Conservation (phyloP, 2,113 vertebrate species). For the Poecile atricapillus region DNA sequence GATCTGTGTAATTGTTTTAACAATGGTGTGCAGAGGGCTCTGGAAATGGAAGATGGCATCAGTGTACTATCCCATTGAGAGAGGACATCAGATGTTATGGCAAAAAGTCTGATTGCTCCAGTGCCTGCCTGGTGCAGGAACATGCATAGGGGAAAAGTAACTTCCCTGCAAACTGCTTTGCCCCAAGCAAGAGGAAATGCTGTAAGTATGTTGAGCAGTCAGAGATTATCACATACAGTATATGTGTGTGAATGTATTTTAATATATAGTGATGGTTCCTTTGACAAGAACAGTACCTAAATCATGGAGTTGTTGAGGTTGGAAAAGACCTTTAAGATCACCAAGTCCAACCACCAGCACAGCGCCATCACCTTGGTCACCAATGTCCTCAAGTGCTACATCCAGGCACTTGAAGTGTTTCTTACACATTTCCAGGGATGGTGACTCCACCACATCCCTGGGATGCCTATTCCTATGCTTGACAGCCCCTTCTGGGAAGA, state of each 20-base stretch:
- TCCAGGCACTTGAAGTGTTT: not conserved
- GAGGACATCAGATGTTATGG: not conserved
- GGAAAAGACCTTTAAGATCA: not conserved
- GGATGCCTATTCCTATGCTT: accelerated
- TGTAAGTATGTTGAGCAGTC: not conserved
- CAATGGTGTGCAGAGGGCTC: not conserved
- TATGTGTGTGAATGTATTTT: not conserved
- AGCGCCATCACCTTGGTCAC: not conserved
- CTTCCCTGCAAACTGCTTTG: not conserved
- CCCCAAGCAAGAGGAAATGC: not conserved
- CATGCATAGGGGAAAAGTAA: not conserved
- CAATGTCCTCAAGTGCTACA: not conserved
- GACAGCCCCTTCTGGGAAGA: not conserved
- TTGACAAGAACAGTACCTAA: not conserved
- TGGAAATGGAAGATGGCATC: not conserved
- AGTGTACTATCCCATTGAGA: not conserved
- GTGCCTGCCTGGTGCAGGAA: not conserved
- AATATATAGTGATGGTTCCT: not conserved
- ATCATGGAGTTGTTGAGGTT: not conserved
- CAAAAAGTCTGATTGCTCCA: not conserved
- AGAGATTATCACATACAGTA: not conserved
- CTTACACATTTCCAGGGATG: not conserved
- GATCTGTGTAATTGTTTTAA: not conserved
- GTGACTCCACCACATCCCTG: not conserved
- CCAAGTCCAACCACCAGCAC: not conserved